These are phyloP conservation scores for Chaetogeoica ovagalla DNA, from an alignment of 2,888 invertebrate species.

Conservation along the genomic window DNA sequence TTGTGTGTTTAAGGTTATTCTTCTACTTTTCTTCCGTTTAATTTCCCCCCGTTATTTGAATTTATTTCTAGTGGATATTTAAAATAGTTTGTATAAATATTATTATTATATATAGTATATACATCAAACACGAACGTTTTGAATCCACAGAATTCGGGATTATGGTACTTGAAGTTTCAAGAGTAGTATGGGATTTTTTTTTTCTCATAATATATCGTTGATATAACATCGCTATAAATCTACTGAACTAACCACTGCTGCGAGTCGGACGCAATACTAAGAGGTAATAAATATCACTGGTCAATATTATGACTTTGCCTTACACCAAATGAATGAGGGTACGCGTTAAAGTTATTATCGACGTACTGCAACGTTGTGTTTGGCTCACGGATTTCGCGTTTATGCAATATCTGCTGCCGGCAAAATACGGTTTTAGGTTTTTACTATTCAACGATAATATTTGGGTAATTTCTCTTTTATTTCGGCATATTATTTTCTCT, in stretches of 20 bases:
- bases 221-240: slow-evolving; percentile 19
- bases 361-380: background rate
- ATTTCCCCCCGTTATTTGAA: too few relatives aligned
- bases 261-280: slow-evolving; percentile 1
- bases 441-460: background rate
- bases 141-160: background rate
- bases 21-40: too few relatives aligned
- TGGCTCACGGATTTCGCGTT: background rate
- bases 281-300: slow-evolving; percentile 17
- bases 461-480: background rate
- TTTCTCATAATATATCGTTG: background rate
- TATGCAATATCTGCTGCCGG: too few relatives aligned
- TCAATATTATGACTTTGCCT: background rate
- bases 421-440: slow-evolving; percentile 1
- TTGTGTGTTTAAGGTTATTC: too few relatives aligned
- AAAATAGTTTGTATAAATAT: too few relatives aligned
- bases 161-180: background rate
- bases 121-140: too few relatives aligned
- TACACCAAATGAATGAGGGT: background rate
- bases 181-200: background rate
- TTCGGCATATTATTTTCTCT: too few relatives aligned
- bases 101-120: too few relatives aligned
- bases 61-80: too few relatives aligned
- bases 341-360: background rate
- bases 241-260: background rate